Evolutionary conservation across 1,140 invertebrate genomes (phyloP), one percentile per base, ranked within the genome.

Genomic region (Brachionus calyciflorus): DNA sequence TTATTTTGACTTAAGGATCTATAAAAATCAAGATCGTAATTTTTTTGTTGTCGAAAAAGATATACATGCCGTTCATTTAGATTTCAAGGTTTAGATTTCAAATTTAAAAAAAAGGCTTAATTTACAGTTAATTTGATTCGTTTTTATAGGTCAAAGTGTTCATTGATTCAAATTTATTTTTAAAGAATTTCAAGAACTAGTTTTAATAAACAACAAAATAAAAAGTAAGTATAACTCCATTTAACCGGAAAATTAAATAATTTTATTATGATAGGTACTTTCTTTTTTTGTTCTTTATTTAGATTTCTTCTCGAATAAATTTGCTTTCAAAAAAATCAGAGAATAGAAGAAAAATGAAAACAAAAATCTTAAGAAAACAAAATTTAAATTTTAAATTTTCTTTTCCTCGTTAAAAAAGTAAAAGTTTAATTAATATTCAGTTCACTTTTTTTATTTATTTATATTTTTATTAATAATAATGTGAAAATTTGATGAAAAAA

Each of bases 271-370:
- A 60, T 60, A 60, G 55, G 55, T 9, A 37, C 9, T 5, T n/a
- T n/a, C 53, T 60, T 19, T 60, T 60, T 60, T 60, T 60, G 55
- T 60, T 60, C 55, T n/a, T n/a, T n/a, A n/a, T n/a, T n/a, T n/a
- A n/a, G 3, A 60, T 33, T 60, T 60, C 55, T 30, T 60, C 33
- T 5, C 37, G 28, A 37, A 21, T 60, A 30, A 37, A 37, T 37
- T 37, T n/a, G n/a, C n/a, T n/a, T n/a, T n/a, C n/a, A n/a, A 37
- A 37, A 37, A 37, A 37, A 37, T 5, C 9, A 37, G 33, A 37
- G 9, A 37, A 37, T 37, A 37, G 9, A 37, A 37, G 9, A 37
- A 37, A 37, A 9, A 37, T 5, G 4, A 5, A 37, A 37, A 37
- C 9, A 19, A 17, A 60, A 60, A 60, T 60, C 55, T 60, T 60